phyloP scores from a whole-genome alignment of 2,888 invertebrate species.

The Venusia cambrica region DNA sequence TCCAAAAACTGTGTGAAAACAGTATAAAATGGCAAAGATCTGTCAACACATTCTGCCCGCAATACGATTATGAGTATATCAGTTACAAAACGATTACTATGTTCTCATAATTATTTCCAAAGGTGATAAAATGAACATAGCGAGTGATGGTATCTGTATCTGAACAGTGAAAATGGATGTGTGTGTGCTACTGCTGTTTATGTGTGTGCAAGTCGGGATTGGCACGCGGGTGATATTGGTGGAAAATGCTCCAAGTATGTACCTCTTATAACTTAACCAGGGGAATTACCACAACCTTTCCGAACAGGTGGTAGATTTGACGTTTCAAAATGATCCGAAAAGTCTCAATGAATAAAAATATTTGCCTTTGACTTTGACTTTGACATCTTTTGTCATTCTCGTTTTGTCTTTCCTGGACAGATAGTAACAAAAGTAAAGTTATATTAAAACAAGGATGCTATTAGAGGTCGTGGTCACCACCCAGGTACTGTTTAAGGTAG shows the following conservation, averaged over 20 bases:
- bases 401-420: too few species aligned
- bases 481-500: too few species aligned
- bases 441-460: too few species aligned
- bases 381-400: too few species aligned
- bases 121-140: conserved; percentile 19
- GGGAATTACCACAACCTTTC: too few species aligned
- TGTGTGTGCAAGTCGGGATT: conserved; percentile 50
- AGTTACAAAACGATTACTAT: conserved; percentile 2
- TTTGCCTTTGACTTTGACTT: too few species aligned
- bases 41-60: conserved; percentile 1
- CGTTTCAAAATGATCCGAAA: too few species aligned
- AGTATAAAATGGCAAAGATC: background rate
- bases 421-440: too few species aligned
- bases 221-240: conserved; percentile 69
- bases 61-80: conserved; percentile 8
- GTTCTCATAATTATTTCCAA: conserved; percentile 15
- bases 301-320: too few species aligned
- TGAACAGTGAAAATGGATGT: conserved; percentile 63
- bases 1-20: conserved; percentile 1
- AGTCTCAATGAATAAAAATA: too few species aligned
- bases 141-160: conserved; percentile 37
- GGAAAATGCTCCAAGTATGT: conserved; percentile 74
- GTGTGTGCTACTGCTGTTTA: conserved; percentile 44
- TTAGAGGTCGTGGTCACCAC: too few species aligned
- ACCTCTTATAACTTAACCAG: too few species aligned